phyloP scores from a whole-genome alignment of 2,888 invertebrate species.

The Nomada ferruginata region DNA sequence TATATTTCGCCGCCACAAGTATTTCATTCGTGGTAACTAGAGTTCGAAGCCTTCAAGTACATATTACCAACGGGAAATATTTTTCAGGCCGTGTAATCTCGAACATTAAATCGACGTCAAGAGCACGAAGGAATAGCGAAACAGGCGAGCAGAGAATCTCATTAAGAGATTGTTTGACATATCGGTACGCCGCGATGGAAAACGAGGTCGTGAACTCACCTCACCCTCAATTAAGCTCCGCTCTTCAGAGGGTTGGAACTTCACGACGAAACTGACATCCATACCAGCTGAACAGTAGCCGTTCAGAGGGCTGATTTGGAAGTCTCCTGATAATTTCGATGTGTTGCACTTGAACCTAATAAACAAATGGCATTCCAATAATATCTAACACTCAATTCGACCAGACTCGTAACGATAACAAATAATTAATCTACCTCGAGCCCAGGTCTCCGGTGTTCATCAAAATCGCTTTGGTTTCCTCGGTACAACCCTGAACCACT shows the following conservation, averaged over 20 bases:
- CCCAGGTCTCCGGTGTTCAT: constrained; percentile 86
- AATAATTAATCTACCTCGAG: constrained; percentile 81
- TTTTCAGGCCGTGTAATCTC: not conserved
- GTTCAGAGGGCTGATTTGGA: constrained; percentile 86
- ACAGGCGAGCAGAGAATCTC: constrained; percentile 6
- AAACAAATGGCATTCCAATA: constrained; percentile 17
- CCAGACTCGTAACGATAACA: not conserved
- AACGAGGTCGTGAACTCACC: constrained; percentile 71
- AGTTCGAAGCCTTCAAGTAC: not conserved
- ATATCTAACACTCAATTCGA: not conserved
- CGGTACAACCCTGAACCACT: constrained; percentile 84
- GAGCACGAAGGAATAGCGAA: not conserved
- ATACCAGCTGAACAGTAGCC: constrained; percentile 88
- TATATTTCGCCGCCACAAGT: no score
- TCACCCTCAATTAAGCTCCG: constrained; percentile 80
- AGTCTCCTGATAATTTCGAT: constrained; percentile 84
- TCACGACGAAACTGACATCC: constrained; percentile 87
- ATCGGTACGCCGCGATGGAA: constrained; percentile 18
- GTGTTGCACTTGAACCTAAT: constrained; percentile 85
- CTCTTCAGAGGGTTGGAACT: constrained; percentile 86
- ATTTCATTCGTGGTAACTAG: not conserved
- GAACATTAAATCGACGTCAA: not conserved
- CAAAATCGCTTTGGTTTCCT: constrained; percentile 84
- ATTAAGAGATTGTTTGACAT: constrained; percentile 34
- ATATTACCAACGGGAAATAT: not conserved